Evolutionary conservation across 2,113 vertebrate genomes (phyloP).

Genomic region (Oryzias melastigma): DNA sequence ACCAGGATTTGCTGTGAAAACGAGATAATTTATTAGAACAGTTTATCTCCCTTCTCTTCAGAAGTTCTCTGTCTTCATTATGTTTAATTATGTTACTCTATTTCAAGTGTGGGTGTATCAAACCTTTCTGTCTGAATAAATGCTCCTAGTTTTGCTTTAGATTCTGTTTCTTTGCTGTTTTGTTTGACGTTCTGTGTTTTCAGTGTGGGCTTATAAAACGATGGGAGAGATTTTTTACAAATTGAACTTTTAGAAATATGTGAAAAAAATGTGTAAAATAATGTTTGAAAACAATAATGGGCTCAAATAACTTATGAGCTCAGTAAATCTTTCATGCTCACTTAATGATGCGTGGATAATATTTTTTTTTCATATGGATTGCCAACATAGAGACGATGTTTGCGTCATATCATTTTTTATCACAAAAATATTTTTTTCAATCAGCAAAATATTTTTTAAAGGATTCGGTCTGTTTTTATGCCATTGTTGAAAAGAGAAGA

Average conservation of each 20-base stretch:
- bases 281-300: too few species aligned
- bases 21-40: constrained; percentile 12
- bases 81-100: constrained; percentile 1
- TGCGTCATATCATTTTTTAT: too few species aligned
- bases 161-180: neutral
- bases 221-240: too few species aligned
- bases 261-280: too few species aligned
- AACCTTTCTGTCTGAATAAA: constrained; percentile 1
- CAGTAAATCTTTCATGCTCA: neutral
- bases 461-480: neutral
- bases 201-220: too few species aligned
- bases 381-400: too few species aligned
- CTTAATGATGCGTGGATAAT: neutral
- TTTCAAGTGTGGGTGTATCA: neutral
- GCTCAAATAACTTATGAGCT: neutral
- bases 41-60: constrained; percentile 3
- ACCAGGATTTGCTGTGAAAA: constrained; percentile 14
- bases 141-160: neutral
- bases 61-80: constrained; percentile 1
- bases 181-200: neutral
- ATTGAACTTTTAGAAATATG: too few species aligned
- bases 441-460: neutral
- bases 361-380: too few species aligned
- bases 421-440: neutral
- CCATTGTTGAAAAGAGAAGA: constrained; percentile 21